Conservation (phyloP, 2,797 vertebrate species). For the Bradypodion ventrale region DNA sequence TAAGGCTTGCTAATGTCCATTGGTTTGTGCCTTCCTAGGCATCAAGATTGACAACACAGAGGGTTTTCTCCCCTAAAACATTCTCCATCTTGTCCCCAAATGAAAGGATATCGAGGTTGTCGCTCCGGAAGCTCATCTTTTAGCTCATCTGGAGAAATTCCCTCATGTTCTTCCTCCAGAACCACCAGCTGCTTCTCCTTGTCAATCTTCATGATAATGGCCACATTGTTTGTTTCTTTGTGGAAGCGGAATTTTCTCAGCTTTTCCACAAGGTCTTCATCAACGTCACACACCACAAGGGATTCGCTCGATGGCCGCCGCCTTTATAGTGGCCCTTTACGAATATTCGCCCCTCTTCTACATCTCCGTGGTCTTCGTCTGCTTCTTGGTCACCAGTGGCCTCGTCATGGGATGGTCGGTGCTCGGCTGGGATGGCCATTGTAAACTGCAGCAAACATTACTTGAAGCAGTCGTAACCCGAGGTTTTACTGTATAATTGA, state of each 20-base stretch:
- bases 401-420: constrained; percentile 91
- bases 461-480: too few species aligned
- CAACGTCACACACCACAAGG: constrained; percentile 94
- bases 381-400: constrained; percentile 91
- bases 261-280: constrained; percentile 87
- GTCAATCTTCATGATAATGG: constrained; percentile 96
- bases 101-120: constrained; percentile 95
- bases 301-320: constrained; percentile 85
- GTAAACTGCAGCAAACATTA: too few species aligned
- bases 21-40: background rate
- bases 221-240: constrained; percentile 94
- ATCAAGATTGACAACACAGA: background rate
- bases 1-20: background rate
- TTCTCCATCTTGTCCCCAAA: constrained; percentile 24
- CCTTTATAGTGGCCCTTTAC: constrained; percentile 87
- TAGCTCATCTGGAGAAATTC: constrained; percentile 89
- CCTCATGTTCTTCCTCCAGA: constrained; percentile 92
- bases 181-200: constrained; percentile 89
- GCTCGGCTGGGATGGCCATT: background rate
- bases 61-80: constrained; percentile 18
- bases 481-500: too few species aligned
- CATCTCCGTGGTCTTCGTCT: constrained; percentile 87
- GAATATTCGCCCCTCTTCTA: constrained; percentile 94
- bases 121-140: constrained; percentile 91
- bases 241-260: constrained; percentile 94